Evolutionary conservation across 2,797 vertebrate species (phyloP), one percentile per base, ranked within the genome.

Genomic region (Spea hammondii): DNA sequence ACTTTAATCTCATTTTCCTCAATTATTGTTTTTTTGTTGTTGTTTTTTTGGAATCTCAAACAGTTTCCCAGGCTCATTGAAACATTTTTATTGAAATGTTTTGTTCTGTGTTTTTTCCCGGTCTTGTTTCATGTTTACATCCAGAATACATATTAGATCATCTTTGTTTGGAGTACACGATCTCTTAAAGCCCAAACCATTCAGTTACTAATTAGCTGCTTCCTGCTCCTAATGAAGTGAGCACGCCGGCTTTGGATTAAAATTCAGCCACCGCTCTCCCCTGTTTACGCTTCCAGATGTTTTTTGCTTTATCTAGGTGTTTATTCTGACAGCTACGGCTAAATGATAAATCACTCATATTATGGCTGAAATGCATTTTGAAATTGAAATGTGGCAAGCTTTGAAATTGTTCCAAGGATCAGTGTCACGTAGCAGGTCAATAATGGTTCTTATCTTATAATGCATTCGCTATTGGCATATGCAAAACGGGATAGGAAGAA

Each of bases 331-430:
- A 90, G 92, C 89, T 89, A 87, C 87, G 80, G 86, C 90, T 90
- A 91, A 92, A 91, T 93, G 91, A 94, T 92, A 92, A 91, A 94
- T 94, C 91, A 91, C 90, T 91, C 87, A 88, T 91, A 91, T 93
- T 92, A 92, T 86, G 86, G 85, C 88, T 87, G 86, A 91, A 90
- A 91, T 89, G 85, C 88, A 86, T 91, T 90, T 88, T 89, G 87
- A 92, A 91, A 92, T 91, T 90, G 90, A 91, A 92, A 92, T 88
- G 86, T 93, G 88, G 86, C 86, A 87, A 89, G 90, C 76, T 86
- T 88, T 78, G 87, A 87, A 84, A 89, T 86, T 84, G 84, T 83
- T 87, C 83, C 84, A 83, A 91, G 86, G 84, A 88, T 86, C 83
- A 78, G 84, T 85, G 86, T 89, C 85, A 87, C 82, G 87, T 85